Base-by-base conservation (phyloP, 2,797 vertebrate species). In the Adrianichthys oophorus region DNA sequence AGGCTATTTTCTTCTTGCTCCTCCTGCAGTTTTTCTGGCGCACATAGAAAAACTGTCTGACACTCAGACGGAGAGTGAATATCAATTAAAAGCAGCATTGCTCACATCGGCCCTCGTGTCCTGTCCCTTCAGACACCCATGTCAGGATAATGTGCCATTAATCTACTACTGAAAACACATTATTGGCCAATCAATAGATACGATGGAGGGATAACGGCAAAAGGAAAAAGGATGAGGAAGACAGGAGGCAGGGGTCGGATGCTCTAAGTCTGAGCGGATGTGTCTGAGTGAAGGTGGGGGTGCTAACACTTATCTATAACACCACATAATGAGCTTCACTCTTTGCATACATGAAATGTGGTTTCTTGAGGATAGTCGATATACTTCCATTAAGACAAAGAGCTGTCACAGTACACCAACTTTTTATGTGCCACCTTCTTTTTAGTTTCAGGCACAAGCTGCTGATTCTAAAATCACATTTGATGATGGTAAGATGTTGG, bases 331-430 rank as follows among this genome's bases (percentile, higher is more conserved):
- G 70, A 70, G 72, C 65, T 76, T 46, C 61, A 67, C 70, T 68
- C 60, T 78, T 71, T 72, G 63, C 60, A 73, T 93, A 93, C 93
- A 92, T 87, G 84, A 85, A 92, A 92, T 93, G 93, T 52, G 93
- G 93, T 94, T 93, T 94, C 85, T 74, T 86, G 68, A 60, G 79
- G 85, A 82, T 79, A 92, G 93, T 97, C 95, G 93, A 97, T 98
- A 95, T 47, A 52, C 73, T 82, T 93, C 95, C 94, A 98, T 97
- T 98, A 98, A 92, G 85, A 91, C 87, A 89, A 73, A 80, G 51
- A 79, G 85, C 89, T 87, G 86, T 92, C 68, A 78, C 70, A 79
- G 62, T 74, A 62, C 56, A 41, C 62, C 50, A 78, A 80, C 67
- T 79, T 65, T 74, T 69, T 57, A 40, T 48, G 32, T 6, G n/a